Evolutionary conservation across 1,140 invertebrate species (phyloP).

Genomic region (Drosophila virilis): DNA sequence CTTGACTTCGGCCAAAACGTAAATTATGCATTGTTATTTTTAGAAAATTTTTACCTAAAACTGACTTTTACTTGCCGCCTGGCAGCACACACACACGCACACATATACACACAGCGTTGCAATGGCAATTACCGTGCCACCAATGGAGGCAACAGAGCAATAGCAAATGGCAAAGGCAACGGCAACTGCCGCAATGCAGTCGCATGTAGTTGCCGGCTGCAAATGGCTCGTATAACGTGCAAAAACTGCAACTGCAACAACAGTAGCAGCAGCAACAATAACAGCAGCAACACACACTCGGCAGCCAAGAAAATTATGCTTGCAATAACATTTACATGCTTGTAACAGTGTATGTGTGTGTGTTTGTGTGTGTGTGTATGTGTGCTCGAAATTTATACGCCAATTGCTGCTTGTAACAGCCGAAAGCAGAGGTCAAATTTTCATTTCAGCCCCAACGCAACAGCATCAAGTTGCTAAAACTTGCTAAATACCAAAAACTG

Average conservation of each 20-base stretch:
- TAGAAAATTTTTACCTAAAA: constrained; percentile 70
- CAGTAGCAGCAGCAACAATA: constrained; percentile 42
- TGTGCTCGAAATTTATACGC: constrained; percentile 65
- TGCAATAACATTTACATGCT: constrained; percentile 78
- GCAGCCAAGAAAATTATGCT: constrained; percentile 74
- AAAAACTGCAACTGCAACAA: constrained; percentile 75
- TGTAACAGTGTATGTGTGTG: constrained; percentile 28
- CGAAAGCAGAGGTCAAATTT: constrained; percentile 61
- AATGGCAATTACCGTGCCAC: constrained; percentile 65
- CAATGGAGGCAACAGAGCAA: constrained; percentile 2
- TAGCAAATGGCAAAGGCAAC: constrained; percentile 12
- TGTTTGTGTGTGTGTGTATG: constrained; percentile 13
- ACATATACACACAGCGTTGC: constrained; percentile 11
- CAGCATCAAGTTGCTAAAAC: constrained; percentile 35
- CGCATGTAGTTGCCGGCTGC: constrained; percentile 75
- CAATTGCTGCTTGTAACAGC: constrained; percentile 57
- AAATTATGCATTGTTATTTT: constrained; percentile 81
- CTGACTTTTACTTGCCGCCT: constrained; percentile 48
- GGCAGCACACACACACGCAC: constrained; percentile 9
- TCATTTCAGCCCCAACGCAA: constrained; percentile 46
- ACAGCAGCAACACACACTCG: constrained; percentile 15
- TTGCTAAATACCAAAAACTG: neutral
- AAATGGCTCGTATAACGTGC: constrained; percentile 80
- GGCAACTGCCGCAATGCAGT: constrained; percentile 78
- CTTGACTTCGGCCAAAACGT: constrained; percentile 50